Percentiles rank a stretch among this genome's conserved stretches.
These are phyloP conservation scores for Leucophenga montana DNA, from an alignment of 2,888 invertebrate species.

Conservation along the genomic window DNA sequence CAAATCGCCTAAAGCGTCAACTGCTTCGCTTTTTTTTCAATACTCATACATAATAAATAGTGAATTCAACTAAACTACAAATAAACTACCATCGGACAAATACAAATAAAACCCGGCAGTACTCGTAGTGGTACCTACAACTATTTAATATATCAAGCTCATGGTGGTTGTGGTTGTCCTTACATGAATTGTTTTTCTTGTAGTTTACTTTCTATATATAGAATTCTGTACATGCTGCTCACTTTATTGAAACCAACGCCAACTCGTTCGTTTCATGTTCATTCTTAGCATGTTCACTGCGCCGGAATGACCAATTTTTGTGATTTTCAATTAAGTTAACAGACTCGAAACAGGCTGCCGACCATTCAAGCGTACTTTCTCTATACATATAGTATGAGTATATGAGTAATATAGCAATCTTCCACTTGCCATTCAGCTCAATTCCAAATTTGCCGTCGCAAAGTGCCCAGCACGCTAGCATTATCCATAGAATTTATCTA, in stretches of 20 bases:
- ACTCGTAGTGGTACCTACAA: too few species aligned
- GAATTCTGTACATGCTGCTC: constrained; percentile 49
- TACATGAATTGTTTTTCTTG: constrained; percentile 15
- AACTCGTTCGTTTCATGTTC: constrained; percentile 45
- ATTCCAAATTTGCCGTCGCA: too few species aligned
- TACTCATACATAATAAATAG: too few species aligned
- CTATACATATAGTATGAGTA: not conserved
- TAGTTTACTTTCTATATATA: constrained; percentile 4
- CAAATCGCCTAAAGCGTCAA: too few species aligned
- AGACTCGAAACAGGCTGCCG: constrained; percentile 33
- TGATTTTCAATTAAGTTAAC: constrained; percentile 67
- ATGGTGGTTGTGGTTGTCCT: not conserved
- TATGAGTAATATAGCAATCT: not conserved
- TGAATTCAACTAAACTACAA: too few species aligned
- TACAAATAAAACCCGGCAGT: too few species aligned
- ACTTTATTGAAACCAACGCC: not conserved
- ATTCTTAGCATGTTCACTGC: constrained; percentile 53
- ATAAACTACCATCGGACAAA: too few species aligned
- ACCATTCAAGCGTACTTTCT: not conserved
- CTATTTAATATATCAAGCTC: too few species aligned
- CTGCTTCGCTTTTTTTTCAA: too few species aligned
- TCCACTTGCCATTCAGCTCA: too few species aligned
- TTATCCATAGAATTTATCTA: constrained; percentile 62
- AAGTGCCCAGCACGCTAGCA: constrained; percentile 40
- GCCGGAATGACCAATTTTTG: constrained; percentile 66